These are phyloP conservation scores for Dryomyza anilis DNA, from an alignment of 2,888 invertebrate genomes.

Conservation along the genomic window DNA sequence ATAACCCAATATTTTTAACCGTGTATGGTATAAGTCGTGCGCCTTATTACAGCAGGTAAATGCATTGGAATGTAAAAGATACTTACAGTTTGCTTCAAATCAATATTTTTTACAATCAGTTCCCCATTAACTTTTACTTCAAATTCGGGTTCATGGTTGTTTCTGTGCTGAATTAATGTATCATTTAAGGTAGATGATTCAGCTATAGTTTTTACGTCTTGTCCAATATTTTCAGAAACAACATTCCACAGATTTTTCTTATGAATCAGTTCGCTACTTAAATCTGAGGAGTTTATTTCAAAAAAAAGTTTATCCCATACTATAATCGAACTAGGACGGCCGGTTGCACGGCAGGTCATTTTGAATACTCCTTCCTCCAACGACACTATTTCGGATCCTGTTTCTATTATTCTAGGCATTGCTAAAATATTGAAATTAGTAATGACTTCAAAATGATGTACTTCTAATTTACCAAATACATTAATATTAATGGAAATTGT, in stretches of 20 bases:
- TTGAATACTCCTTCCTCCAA: conserved; percentile 41
- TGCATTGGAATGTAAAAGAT: too few relatives aligned
- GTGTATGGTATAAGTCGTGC: too few relatives aligned
- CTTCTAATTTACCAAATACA: conserved; percentile 40
- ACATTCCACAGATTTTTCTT: too few relatives aligned
- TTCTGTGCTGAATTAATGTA: too few relatives aligned
- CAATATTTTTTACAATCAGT: conserved; percentile 40
- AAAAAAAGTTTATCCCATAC: conserved; percentile 41
- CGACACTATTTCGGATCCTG: conserved; percentile 41
- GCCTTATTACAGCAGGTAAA: too few relatives aligned
- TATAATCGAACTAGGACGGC: conserved; percentile 40
- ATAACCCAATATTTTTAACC: too few relatives aligned
- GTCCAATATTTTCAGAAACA: too few relatives aligned
- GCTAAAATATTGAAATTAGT: conserved; percentile 30
- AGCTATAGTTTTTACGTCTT: too few relatives aligned
- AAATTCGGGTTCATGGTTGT: conserved; percentile 35
- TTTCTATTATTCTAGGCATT: conserved; percentile 44
- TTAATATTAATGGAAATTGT: conserved; percentile 41
- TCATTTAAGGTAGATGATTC: too few relatives aligned
- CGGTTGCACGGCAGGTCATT: conserved; percentile 44
- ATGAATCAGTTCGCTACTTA: too few relatives aligned
- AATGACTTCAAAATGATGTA: neutral
- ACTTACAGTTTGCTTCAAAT: conserved; percentile 36
- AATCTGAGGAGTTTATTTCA: neutral
- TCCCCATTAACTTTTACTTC: conserved; percentile 43